Conservation (phyloP, 1,140 invertebrate genomes). For the Procambarus clarkii region DNA sequence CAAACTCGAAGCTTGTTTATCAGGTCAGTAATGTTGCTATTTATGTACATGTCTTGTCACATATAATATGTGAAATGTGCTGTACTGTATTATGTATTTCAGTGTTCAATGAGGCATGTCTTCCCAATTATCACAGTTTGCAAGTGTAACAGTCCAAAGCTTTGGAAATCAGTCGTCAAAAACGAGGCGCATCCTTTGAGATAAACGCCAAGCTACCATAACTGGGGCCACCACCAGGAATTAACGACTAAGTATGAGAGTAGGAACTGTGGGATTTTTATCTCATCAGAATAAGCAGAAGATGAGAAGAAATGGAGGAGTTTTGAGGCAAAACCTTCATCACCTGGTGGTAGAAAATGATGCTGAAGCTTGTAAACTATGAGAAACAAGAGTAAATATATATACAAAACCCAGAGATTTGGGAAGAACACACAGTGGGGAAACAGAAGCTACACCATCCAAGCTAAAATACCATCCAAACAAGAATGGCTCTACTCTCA, state of each 20-base stretch:
- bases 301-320: background rate
- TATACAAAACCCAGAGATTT: background rate
- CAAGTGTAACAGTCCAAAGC: constrained; percentile 47
- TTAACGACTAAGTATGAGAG: constrained; percentile 4
- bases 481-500: constrained; percentile 10
- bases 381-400: background rate
- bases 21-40: background rate
- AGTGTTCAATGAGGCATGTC: constrained; percentile 10
- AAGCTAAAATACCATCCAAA: constrained; percentile 4
- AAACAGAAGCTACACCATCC: constrained; percentile 3
- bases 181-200: background rate
- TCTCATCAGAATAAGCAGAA: background rate
- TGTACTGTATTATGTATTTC: constrained; percentile 40
- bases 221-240: constrained; percentile 18
- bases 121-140: constrained; percentile 49
- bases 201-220: constrained; percentile 19
- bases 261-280: constrained; percentile 11
- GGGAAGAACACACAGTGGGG: background rate
- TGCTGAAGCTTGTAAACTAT: constrained; percentile 2
- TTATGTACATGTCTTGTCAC: background rate
- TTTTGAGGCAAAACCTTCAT: background rate
- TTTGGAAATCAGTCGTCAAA: constrained; percentile 41
- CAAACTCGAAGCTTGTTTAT: background rate
- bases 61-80: background rate
- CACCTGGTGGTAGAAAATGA: background rate